phyloP scores from a whole-genome alignment of 2,113 vertebrate genomes.

The Centropus unirufus region DNA sequence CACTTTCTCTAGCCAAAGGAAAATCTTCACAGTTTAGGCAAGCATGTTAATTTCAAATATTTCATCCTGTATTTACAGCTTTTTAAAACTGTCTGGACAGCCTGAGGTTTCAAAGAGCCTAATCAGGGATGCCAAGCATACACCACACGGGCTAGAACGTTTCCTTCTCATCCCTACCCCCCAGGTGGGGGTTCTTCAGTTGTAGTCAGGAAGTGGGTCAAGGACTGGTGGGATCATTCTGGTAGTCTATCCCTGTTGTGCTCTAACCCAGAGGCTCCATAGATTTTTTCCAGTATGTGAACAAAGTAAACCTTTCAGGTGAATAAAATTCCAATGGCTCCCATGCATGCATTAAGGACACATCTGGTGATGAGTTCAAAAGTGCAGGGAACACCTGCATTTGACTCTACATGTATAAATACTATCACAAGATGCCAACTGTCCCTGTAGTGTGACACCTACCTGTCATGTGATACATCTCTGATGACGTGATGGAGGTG shows the following conservation, averaged over 20 bases:
- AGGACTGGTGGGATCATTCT: background rate
- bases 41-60: background rate
- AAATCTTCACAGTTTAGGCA: background rate
- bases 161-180: background rate
- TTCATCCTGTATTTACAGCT: slow-evolving; percentile 1
- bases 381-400: background rate
- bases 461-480: background rate
- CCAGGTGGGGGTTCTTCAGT: slow-evolving; percentile 31
- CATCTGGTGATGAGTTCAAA: background rate
- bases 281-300: background rate
- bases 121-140: background rate
- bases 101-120: slow-evolving; percentile 38
- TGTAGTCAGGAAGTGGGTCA: slow-evolving; percentile 4
- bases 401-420: background rate
- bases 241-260: background rate
- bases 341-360: background rate
- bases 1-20: background rate
- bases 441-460: background rate
- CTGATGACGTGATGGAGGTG: background rate
- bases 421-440: fast-evolving
- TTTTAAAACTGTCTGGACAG: background rate
- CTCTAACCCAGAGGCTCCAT: background rate
- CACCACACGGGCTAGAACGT: background rate
- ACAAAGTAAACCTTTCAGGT: background rate
- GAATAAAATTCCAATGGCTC: background rate